Evolutionary conservation across 2,888 invertebrate genomes (phyloP), one percentile per base, ranked within the genome.

Genomic region (Limnephilus rhombicus): DNA sequence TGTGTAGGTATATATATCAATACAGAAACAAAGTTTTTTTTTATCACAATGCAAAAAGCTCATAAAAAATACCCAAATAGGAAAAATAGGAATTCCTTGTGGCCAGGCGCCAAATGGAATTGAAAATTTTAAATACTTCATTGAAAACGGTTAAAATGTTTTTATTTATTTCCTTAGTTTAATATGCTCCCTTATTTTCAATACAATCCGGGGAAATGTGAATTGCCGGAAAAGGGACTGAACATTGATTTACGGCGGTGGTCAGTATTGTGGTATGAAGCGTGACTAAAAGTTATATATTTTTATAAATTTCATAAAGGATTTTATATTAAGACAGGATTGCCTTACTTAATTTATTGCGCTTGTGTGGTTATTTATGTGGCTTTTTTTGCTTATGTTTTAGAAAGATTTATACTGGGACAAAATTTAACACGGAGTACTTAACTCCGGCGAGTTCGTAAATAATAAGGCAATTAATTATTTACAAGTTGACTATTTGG

Each of bases 301-400:
- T 89, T 88, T 89, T 89, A 89, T 89, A 80, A 89, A 89, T 89
- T 89, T 89, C 88, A 89, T 89, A 89, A 89, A 89, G 88, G 41
- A 89, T 80, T 89, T 80, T 89, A 89, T 80, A 80, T 80, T 89
- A 89, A 89, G 80, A 89, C 88, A 89, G 88, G 41, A 37, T 80
- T 89, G 80, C 80, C 80, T 89, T 80, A 80, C n/a, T 45, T 89
- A 89, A 89, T 89, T 89, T 89, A 89, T 89, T 89, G 41, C 80
- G 45, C 34, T 41, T 80, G 80, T 89, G 31, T 80, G 37, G 37
- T 80, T 89, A 37, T 89, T 88, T 89, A 89, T 80, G 87, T 68
- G 80, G 80, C 24, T 12, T 80, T 45, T 45, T 80, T 89, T 88
- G 53, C 31, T 88, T 89, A 31, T 80, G 80, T 80, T 45, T 34